Evolutionary conservation across 1,140 invertebrate species (phyloP).

Genomic region (Formica selysi): DNA sequence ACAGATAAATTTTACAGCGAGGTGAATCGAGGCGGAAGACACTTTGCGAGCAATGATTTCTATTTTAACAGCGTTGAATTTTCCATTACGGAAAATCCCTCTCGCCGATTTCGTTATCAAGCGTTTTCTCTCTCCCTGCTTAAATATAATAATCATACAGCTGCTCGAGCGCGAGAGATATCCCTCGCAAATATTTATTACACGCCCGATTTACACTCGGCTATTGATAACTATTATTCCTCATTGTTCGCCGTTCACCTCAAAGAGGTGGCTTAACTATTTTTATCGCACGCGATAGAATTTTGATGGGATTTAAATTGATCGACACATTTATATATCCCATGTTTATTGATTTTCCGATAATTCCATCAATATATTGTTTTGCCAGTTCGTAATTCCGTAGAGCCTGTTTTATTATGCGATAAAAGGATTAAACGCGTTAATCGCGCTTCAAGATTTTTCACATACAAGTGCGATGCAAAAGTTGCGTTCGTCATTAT

Average conservation of each 20-base stretch:
- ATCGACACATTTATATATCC: background rate
- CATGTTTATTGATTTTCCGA: background rate
- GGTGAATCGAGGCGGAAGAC: conserved; percentile 43
- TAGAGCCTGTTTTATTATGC: background rate
- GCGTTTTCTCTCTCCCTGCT: conserved; percentile 20
- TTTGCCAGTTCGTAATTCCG: background rate
- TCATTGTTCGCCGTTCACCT: conserved; percentile 19
- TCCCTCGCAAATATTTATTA: conserved; percentile 59
- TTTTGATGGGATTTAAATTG: conserved; percentile 3
- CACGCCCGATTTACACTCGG: conserved; percentile 41
- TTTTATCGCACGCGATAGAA: background rate
- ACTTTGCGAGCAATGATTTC: conserved; percentile 60
- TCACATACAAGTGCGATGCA: background rate
- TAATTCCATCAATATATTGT: background rate
- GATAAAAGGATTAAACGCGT: background rate
- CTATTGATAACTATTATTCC: conserved; percentile 36
- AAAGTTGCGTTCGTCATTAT: conserved; percentile 54
- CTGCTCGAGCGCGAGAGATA: conserved; percentile 56
- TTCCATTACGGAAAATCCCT: conserved; percentile 64
- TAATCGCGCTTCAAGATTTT: conserved; percentile 5
- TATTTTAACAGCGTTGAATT: conserved; percentile 61
- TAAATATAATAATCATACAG: conserved; percentile 56
- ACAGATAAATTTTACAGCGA: conserved; percentile 61
- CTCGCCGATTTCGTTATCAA: conserved; percentile 56
- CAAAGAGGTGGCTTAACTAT: background rate